These are phyloP conservation scores for Nannospalax galili DNA, from an alignment of 2,113 vertebrate genomes.

Conservation along the genomic window DNA sequence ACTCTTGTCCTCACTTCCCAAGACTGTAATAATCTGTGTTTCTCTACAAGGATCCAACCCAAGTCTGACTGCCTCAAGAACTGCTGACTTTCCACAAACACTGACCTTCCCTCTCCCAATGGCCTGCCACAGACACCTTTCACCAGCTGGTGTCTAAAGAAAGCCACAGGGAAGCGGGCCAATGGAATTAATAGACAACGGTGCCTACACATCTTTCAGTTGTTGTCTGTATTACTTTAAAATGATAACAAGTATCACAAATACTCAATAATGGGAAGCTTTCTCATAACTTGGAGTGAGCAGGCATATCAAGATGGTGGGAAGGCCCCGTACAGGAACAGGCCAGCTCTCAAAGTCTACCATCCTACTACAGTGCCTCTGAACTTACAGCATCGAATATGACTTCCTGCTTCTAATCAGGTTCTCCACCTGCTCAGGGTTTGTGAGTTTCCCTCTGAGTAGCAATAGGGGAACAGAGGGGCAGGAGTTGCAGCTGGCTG, in stretches of 20 bases:
- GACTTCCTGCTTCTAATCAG: background rate
- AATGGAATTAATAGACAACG: background rate
- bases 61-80: background rate
- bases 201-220: background rate
- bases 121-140: background rate
- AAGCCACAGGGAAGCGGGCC: background rate
- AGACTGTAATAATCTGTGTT: background rate
- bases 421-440: background rate
- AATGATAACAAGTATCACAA: background rate
- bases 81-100: background rate
- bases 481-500: background rate
- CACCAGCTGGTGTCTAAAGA: background rate
- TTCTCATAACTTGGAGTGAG: background rate
- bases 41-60: background rate
- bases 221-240: background rate
- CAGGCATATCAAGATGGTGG: background rate
- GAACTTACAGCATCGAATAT: background rate
- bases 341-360: background rate
- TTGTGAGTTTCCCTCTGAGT: background rate
- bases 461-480: background rate
- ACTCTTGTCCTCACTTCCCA: background rate
- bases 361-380: accelerated
- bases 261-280: background rate
- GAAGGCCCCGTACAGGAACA: background rate
- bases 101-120: background rate